Percentiles rank a stretch among this genome's conserved stretches.
phyloP scores from a whole-genome alignment of 2,888 invertebrate species.

The Nomada flava region DNA sequence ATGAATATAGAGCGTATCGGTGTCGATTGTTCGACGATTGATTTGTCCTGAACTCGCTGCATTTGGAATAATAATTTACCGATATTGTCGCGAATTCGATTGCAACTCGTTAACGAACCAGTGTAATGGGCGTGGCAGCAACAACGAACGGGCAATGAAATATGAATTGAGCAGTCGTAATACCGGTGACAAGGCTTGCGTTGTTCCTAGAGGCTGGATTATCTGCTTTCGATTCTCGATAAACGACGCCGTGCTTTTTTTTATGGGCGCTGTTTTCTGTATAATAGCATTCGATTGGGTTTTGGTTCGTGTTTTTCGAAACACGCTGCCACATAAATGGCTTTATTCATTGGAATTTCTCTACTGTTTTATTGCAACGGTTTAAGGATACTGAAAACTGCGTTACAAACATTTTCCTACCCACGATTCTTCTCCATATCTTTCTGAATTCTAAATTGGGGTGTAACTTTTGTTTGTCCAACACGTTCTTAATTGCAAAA shows the following conservation, averaged over 20 bases:
- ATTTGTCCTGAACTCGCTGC: neutral
- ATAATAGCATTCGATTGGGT: neutral
- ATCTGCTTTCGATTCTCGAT: neutral
- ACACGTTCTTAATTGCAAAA: no score
- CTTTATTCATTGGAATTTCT: neutral
- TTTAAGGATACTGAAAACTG: neutral
- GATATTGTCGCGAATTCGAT: constrained; percentile 26
- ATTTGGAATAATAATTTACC: constrained; percentile 36
- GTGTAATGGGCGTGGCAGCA: neutral
- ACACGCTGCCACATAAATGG: neutral
- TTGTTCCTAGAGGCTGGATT: constrained; percentile 3
- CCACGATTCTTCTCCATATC: no score
- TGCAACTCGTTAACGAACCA: constrained; percentile 18
- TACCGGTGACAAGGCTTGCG: neutral
- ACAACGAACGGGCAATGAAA: neutral
- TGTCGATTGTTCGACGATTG: constrained; percentile 9
- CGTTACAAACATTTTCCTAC: neutral
- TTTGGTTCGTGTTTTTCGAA: neutral
- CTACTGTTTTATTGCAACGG: neutral
- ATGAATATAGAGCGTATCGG: neutral
- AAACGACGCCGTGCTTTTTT: neutral
- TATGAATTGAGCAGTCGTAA: constrained; percentile 3
- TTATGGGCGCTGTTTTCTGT: neutral
- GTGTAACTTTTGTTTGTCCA: no score
- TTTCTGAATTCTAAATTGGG: no score